Evolutionary conservation across 1,140 invertebrate genomes (phyloP), one percentile per base, ranked within the genome.

Genomic region (Ladona fulva): DNA sequence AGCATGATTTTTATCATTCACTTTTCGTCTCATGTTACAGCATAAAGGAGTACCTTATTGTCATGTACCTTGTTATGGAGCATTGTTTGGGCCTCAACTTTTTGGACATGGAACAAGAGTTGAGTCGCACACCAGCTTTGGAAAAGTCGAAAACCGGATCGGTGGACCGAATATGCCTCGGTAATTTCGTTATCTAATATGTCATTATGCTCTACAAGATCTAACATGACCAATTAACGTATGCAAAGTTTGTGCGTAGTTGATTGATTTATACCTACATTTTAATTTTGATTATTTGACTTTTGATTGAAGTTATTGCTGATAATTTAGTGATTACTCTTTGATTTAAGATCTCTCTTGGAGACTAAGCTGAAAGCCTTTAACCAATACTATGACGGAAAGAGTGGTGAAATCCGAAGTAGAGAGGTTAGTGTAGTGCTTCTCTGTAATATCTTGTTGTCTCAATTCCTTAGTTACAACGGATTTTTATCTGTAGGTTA

Each of bases 21-120:
- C 52, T 66, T 66, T 66, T 66, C 29, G n/a, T 37, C 8, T 79
- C 79, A 80, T 79, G 80, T 86, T 84, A 78, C 83, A 95, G 92
- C 94, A 96, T 84, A 95, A 96, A 87, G 93, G 93, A 77, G 92
- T 94, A 77, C 94, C 95, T 66, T 97, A 96, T 82, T 97, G 95
- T 80, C 92, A 96, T 87, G 93, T 94, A 42, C 95, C 94, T 42
- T 97, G 95, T 83, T 96, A 97, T 85, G 92, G 93, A 79, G 94
- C 94, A 19, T 83, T 95, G 19, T 97, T 96, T 86, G 95, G 95
- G 66, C 94, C 94, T 25, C 91, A 93, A 81, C 86, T 95, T 16
- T 94, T 95, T 86, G 94, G 94, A 11, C 94, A 95, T 85, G 94
- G 94, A 24, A 95, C 93, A 42, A 88, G 92, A 83, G 92, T 95